These are phyloP conservation scores for Platycnemis pennipes DNA, from an alignment of 2,888 invertebrate species.

Conservation along the genomic window DNA sequence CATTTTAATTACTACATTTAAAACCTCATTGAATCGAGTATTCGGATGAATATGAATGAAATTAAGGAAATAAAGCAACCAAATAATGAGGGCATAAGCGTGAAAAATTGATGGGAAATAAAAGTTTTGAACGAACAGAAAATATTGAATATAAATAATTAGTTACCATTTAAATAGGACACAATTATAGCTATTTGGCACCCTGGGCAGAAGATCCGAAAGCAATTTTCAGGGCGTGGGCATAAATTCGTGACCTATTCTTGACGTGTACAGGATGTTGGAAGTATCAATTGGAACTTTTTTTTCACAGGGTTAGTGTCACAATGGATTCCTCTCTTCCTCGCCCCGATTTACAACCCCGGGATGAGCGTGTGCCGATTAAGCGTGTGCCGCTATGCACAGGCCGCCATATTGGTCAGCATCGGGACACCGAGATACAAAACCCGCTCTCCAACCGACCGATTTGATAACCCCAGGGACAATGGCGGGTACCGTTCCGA, in stretches of 20 bases:
- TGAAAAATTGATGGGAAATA: too few relatives aligned
- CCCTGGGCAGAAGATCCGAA: not conserved
- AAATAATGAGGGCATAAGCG: too few relatives aligned
- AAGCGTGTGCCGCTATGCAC: not conserved
- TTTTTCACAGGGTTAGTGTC: constrained; percentile 23
- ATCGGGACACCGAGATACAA: not conserved
- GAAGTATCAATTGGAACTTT: not conserved
- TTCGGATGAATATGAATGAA: too few relatives aligned
- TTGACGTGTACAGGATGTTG: not conserved
- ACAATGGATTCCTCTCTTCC: not conserved
- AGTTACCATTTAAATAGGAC: not conserved
- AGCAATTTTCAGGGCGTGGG: not conserved
- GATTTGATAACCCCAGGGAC: constrained; percentile 11
- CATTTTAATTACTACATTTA: too few relatives aligned
- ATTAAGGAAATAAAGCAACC: too few relatives aligned
- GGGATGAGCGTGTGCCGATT: not conserved
- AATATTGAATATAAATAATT: not conserved
- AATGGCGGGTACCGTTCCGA: constrained; percentile 44
- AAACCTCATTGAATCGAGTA: too few relatives aligned
- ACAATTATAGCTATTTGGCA: too few relatives aligned
- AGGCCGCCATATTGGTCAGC: not conserved
- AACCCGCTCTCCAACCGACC: not conserved
- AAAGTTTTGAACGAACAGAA: too few relatives aligned
- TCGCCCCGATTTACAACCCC: not conserved
- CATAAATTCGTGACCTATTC: not conserved